Conservation (phyloP, 1,140 invertebrate genomes). For the Adelges cooleyi region DNA sequence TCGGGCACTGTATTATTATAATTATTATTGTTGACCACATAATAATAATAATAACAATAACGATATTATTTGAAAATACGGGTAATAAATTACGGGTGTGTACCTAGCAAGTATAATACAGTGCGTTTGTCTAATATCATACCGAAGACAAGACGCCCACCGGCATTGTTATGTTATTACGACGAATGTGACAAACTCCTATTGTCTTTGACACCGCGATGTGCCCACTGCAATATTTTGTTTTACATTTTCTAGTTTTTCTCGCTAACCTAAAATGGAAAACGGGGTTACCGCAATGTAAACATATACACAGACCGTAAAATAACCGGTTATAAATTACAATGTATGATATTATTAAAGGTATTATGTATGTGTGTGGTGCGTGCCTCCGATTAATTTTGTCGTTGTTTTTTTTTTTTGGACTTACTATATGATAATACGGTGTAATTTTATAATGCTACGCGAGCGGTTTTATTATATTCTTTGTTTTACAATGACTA, state of each 20-base stretch:
- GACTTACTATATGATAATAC: no score
- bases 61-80: not conserved
- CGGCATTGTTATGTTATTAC: conserved; percentile 7
- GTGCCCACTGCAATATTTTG: not conserved
- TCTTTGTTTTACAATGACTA: not conserved
- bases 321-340: not conserved
- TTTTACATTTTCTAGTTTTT: not conserved
- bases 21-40: conserved; percentile 3
- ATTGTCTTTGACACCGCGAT: conserved; percentile 4
- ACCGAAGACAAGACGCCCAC: conserved; percentile 20
- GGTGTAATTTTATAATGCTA: not conserved
- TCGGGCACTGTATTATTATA: no score
- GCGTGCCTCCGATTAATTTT: not conserved
- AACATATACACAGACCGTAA: not conserved
- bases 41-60: not conserved
- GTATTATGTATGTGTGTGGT: no score
- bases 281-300: conserved; percentile 19
- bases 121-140: not conserved
- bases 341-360: no score
- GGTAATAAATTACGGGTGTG: conserved; percentile 26
- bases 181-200: conserved; percentile 12
- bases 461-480: not conserved
- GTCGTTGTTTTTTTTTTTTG: no score
- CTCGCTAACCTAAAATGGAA: not conserved
- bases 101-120: not conserved